Percentiles rank a stretch among this genome's conserved stretches.
phyloP scores from a whole-genome alignment of 2,113 vertebrate species.

The Oncorhynchus kisutch region DNA sequence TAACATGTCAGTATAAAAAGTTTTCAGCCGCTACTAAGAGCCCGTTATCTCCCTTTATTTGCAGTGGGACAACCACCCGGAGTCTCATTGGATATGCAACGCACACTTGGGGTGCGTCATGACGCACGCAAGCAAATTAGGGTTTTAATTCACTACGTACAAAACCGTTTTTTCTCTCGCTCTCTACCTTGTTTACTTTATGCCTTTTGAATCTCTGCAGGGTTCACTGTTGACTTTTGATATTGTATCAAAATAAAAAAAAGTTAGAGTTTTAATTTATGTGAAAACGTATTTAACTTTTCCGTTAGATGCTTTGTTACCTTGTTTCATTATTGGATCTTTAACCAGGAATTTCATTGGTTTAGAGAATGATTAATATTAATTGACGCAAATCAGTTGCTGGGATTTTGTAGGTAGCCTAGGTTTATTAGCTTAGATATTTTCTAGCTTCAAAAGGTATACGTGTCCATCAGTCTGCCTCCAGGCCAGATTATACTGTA shows the following conservation, averaged over 20 bases:
- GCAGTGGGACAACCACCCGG: conserved; percentile 55
- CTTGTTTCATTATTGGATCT: too few species aligned
- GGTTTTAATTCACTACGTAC: background rate
- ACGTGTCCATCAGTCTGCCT: too few species aligned
- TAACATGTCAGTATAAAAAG: conserved; percentile 71
- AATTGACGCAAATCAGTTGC: too few species aligned
- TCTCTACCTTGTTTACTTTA: background rate
- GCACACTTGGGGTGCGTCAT: conserved; percentile 53
- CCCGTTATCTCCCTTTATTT: conserved; percentile 79
- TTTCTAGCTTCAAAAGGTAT: too few species aligned
- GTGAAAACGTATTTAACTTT: too few species aligned
- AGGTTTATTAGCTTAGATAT: too few species aligned
- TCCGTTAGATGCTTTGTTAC: too few species aligned
- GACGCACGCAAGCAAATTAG: too few species aligned
- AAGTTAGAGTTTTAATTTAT: background rate
- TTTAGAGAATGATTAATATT: too few species aligned
- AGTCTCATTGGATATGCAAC: conserved; percentile 66
- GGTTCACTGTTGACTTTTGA: background rate
- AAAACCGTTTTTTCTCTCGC: background rate
- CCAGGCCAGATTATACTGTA: too few species aligned
- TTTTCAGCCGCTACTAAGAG: conserved; percentile 68
- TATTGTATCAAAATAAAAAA: background rate
- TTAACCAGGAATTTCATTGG: too few species aligned
- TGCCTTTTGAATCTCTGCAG: background rate
- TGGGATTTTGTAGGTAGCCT: too few species aligned